Conservation (phyloP, 2,888 invertebrate genomes). For the Agrilus biguttatus region DNA sequence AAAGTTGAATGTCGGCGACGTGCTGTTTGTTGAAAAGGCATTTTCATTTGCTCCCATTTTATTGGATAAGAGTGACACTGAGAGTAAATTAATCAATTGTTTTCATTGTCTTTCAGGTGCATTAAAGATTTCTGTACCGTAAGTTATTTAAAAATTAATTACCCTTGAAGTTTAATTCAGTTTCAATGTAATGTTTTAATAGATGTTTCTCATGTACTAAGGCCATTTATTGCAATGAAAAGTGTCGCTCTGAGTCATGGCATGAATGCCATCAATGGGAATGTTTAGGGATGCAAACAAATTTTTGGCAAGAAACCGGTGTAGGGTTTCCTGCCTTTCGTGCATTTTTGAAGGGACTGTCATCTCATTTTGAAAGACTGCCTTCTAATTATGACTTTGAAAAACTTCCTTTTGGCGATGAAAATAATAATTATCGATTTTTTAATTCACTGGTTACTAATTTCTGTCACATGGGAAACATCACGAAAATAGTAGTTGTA, state of each 20-base stretch:
- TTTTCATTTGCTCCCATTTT: constrained; percentile 60
- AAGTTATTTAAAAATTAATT: constrained; percentile 24
- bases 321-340: constrained; percentile 66
- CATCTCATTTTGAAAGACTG: constrained; percentile 27
- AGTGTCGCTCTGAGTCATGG: constrained; percentile 44
- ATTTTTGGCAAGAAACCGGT: constrained; percentile 55
- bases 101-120: constrained; percentile 54
- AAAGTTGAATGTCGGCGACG: constrained; percentile 47
- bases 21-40: constrained; percentile 68
- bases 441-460: constrained; percentile 63
- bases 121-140: constrained; percentile 46
- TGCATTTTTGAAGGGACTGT: constrained; percentile 41
- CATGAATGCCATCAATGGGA: constrained; percentile 52
- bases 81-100: constrained; percentile 41
- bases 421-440: constrained; percentile 40
- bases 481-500: constrained; percentile 57
- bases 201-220: constrained; percentile 55
- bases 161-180: constrained; percentile 2
- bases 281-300: constrained; percentile 48
- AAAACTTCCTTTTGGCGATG: constrained; percentile 30
- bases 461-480: constrained; percentile 47
- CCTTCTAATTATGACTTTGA: constrained; percentile 26
- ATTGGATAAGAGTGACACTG: constrained; percentile 30
- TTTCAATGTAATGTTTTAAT: constrained; percentile 12
- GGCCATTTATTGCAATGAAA: constrained; percentile 51